These are phyloP conservation scores for Chrysolophus pictus DNA, from an alignment of 2,797 vertebrate species.

Conservation along the genomic window DNA sequence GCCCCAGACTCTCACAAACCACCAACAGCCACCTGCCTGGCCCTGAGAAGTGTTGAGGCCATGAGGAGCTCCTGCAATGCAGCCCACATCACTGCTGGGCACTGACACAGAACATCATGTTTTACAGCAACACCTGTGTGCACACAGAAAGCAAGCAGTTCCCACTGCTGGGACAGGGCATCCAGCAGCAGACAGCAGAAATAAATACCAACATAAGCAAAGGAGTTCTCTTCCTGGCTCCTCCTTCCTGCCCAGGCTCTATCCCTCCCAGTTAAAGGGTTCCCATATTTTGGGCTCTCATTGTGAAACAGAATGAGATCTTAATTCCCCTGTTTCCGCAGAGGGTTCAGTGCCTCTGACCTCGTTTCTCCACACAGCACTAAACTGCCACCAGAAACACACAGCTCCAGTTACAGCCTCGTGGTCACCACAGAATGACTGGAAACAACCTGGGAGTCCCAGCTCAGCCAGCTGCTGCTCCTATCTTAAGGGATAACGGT, in stretches of 20 bases:
- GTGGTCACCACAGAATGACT: accelerated
- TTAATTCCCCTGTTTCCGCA: not conserved
- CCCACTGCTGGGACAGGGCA: not conserved
- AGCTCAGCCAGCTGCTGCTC: not conserved
- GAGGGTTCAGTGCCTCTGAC: not conserved
- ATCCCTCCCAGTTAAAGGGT: not conserved
- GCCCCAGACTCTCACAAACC: not conserved
- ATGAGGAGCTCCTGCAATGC: not conserved
- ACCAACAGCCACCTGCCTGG: not conserved
- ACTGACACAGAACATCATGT: accelerated
- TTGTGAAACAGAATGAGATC: not conserved
- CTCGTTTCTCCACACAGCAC: not conserved
- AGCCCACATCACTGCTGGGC: not conserved
- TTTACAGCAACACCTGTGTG: not conserved
- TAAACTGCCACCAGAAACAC: not conserved
- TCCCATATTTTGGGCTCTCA: not conserved
- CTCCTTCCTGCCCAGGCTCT: not conserved
- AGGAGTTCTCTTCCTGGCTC: not conserved
- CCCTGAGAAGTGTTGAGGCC: accelerated
- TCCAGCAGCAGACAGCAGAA: not conserved
- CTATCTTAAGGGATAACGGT: not conserved
- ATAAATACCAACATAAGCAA: not conserved
- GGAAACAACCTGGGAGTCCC: not conserved
- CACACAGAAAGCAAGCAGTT: not conserved
- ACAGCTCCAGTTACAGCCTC: not conserved